Evolutionary conservation across 2,113 vertebrate genomes (phyloP), one percentile per base, ranked within the genome.

Genomic region (Cinclus mexicanus): DNA sequence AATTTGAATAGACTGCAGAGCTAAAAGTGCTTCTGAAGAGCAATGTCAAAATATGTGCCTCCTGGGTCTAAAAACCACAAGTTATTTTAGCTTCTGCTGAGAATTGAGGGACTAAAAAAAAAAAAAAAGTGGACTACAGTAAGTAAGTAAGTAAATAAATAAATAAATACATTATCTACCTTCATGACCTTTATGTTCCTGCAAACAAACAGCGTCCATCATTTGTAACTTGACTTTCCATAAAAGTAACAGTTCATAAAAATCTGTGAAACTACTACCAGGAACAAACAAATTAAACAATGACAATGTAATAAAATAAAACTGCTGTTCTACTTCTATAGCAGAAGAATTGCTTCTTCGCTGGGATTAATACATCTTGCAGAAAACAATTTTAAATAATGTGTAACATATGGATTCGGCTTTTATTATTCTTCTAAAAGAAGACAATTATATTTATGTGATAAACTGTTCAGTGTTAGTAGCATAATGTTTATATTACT

Each of bases 381-480:
- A 90, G 97, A 97, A 98, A 97, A 95, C 95, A 97, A 97, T 98
- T 98, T 97, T 95, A 96, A 97, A 97, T 98, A 98, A 98, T 98
- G 96, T 79, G 93, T 97, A 98, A 98, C 97, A 98, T 97, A 98
- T 97, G 97, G 95, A 97, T 97, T 97, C 76, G 64, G 85, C 69
- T 98, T 98, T 98, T 97, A 98, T 98, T 98, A 94, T 98, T 98
- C 94, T 97, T 98, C 96, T 97, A 93, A 96, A 98, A 97, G 97
- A 97, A 97, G 96, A 98, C 96, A 97, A 98, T 98, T 98, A 98
- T 97, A 98, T 97, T 98, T 98, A 98, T 97, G 95, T 97, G 97
- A 98, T 98, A 97, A 98, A 98, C 97, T 97, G 97, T 97, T 97
- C 94, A 74, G 94, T 75, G 95, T 97, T 97, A 97, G 97, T 97